Base-by-base conservation (phyloP, 2,888 invertebrate genomes). In the Apamea epomidion region DNA sequence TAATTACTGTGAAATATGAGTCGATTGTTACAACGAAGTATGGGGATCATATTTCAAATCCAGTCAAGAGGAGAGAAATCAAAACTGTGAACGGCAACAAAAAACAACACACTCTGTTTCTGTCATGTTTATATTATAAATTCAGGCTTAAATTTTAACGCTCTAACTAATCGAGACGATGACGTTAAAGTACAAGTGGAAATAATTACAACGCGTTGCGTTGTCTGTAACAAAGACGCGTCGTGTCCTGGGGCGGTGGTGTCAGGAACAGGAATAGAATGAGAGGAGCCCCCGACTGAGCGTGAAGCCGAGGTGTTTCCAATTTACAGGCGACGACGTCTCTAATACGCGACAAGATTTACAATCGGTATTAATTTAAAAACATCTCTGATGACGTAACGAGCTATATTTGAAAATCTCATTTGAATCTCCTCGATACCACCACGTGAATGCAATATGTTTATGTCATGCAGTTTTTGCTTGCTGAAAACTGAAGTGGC, bases 211-310 rank as follows among this genome's bases (percentile, higher is more conserved):
- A 92, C 92, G 92, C 93, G 92, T 91, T 91, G 92, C 89, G 91
- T 93, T 93, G 95, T 94, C 93, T 93, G 92, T 91, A 94, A 95
- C 95, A 95, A 95, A 94, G 94, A 93, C 92, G 91, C 88, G 92
- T 89, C 91, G 87, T 86, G 87, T 92, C 93, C 91, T 86, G 92
- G 91, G 91, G 91, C 90, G 91, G 84, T 91, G 91, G 93, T 94
- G 96, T 96, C 97, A 96, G 90, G 87, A 91, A 92, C 97, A 96
- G 95, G 94, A 96, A 96, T 96, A 96, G 96, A 95, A 93, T 89
- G 91, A 89, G 64, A 81, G 88, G 91, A 92, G 88, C 93, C 90
- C 92, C 94, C 93, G 92, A 92, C 92, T 83, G 91, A 90, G 90
- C 90, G 91, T 83, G 90, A 89, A 91, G 90, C 81, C 92, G 93